Percentiles rank a stretch among this genome's conserved stretches.
These are phyloP conservation scores for Megaleporinus macrocephalus DNA, from an alignment of 2,113 vertebrate species.

Conservation along the genomic window DNA sequence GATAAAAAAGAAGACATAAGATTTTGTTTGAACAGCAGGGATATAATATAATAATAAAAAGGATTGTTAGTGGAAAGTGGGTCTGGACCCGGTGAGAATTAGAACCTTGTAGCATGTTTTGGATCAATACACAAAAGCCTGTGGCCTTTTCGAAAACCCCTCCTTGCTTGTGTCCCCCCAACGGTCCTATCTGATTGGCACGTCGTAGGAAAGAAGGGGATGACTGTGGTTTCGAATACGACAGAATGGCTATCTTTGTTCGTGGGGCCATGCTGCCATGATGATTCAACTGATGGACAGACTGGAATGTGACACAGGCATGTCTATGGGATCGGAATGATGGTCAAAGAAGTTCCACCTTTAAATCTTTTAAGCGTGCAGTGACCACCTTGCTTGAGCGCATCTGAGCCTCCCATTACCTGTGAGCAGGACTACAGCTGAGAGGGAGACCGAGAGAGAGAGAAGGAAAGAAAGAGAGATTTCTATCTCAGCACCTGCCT, in stretches of 20 bases:
- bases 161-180: neutral
- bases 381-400: neutral
- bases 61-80: neutral
- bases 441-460: neutral
- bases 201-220: conserved; percentile 45
- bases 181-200: conserved; percentile 66
- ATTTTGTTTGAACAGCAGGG: no score
- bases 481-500: conserved; percentile 38
- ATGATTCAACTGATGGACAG: conserved; percentile 14
- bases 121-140: neutral
- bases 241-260: conserved; percentile 68
- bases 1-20: no score
- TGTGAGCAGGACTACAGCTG: neutral
- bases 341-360: neutral
- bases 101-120: neutral
- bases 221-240: conserved; percentile 59
- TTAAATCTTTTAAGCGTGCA: neutral
- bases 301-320: conserved; percentile 20
- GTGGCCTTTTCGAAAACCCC: conserved; percentile 47
- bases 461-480: neutral
- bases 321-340: conserved; percentile 13
- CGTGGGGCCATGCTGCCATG: neutral
- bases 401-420: neutral
- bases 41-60: neutral
- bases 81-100: neutral